phyloP scores from a whole-genome alignment of 1,140 invertebrate genomes.

The Cydia fagiglandana region DNA sequence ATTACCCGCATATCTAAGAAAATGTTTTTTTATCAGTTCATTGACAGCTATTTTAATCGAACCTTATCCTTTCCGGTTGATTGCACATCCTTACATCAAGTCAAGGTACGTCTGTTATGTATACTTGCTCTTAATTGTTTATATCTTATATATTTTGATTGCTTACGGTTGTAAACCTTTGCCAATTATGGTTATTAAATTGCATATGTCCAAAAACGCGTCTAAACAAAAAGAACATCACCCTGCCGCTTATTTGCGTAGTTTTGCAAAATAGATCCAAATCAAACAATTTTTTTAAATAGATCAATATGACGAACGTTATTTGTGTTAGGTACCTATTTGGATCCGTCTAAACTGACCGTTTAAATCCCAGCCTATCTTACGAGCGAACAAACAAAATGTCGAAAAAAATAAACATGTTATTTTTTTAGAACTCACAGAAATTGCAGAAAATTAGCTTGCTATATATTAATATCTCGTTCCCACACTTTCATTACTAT shows the following conservation, averaged over 20 bases:
- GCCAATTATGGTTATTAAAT: slow-evolving; percentile 49
- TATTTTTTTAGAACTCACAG: too few relatives aligned
- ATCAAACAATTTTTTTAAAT: neutral
- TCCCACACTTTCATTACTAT: too few relatives aligned
- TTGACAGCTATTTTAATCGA: neutral
- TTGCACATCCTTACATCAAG: neutral
- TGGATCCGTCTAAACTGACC: too few relatives aligned
- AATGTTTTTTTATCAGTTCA: neutral
- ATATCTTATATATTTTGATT: slow-evolving; percentile 46
- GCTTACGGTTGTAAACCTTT: slow-evolving; percentile 69
- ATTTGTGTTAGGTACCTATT: too few relatives aligned
- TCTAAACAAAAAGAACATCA: neutral
- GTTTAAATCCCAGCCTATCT: too few relatives aligned
- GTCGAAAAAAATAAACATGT: too few relatives aligned
- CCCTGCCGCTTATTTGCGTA: neutral
- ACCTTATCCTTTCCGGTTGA: slow-evolving; percentile 1
- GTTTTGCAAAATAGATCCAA: neutral
- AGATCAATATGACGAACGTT: too few relatives aligned
- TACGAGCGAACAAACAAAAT: too few relatives aligned
- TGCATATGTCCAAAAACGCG: slow-evolving; percentile 35
- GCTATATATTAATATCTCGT: too few relatives aligned
- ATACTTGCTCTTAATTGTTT: slow-evolving; percentile 33
- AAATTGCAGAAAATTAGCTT: too few relatives aligned
- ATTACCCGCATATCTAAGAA: too few relatives aligned
- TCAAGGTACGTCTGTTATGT: slow-evolving; percentile 5